These are phyloP conservation scores for Plecturocebus donacophilus DNA, from an alignment of 2,113 vertebrate species.

Conservation along the genomic window DNA sequence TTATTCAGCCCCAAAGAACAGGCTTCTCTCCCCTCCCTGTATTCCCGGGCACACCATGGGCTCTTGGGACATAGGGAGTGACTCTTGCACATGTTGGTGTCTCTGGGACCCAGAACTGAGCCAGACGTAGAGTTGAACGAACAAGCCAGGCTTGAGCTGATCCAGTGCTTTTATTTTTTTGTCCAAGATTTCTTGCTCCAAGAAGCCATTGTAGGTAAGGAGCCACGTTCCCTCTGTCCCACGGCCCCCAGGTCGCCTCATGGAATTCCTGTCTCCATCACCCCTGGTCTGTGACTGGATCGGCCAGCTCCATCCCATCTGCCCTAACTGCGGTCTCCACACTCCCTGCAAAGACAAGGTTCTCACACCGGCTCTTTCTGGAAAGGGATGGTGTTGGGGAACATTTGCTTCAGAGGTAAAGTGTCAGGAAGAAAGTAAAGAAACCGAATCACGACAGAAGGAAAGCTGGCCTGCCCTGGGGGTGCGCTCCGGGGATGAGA, in stretches of 20 bases:
- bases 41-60: background rate
- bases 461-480: accelerated
- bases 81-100: accelerated
- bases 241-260: too few relatives aligned
- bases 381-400: background rate
- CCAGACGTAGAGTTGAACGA: too few relatives aligned
- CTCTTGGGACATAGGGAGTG: background rate
- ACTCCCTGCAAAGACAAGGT: accelerated
- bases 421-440: background rate
- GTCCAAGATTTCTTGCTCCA: background rate
- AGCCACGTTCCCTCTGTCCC: background rate
- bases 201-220: background rate
- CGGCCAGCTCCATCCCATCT: background rate
- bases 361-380: background rate
- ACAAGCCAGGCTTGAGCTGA: accelerated
- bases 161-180: background rate
- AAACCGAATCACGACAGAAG: accelerated
- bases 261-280: accelerated
- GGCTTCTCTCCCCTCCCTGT: accelerated
- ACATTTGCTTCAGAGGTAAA: background rate
- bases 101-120: background rate
- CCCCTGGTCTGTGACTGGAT: background rate
- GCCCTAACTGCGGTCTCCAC: background rate
- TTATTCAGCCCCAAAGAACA: background rate
- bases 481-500: accelerated